Evolutionary conservation across 2,888 invertebrate species (phyloP).

Genomic region (Drosophila pseudotakahashii): DNA sequence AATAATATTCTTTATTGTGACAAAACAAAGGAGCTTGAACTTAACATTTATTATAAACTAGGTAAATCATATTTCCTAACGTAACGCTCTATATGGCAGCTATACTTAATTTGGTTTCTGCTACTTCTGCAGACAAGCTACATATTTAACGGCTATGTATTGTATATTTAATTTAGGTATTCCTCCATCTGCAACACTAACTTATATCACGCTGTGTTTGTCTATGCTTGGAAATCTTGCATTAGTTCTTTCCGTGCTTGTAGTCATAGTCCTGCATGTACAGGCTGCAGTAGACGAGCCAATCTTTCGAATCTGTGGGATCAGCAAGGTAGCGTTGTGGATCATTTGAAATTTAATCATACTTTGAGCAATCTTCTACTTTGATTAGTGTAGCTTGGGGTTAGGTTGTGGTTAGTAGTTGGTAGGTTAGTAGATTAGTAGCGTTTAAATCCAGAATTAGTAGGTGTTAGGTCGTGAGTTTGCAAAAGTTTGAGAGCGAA

Average conservation of each 20-base stretch:
- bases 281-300: slow-evolving; percentile 66
- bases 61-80: slow-evolving; percentile 37
- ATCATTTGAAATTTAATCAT: slow-evolving; percentile 16
- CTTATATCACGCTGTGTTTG: slow-evolving; percentile 64
- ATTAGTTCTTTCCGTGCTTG: slow-evolving; percentile 31
- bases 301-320: slow-evolving; percentile 74
- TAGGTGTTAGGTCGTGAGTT: slow-evolving; percentile 5
- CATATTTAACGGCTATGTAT: background rate
- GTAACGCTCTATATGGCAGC: slow-evolving; percentile 38
- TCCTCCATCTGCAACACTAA: slow-evolving; percentile 50
- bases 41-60: slow-evolving; percentile 16
- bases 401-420: slow-evolving; percentile 17
- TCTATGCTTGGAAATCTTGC: slow-evolving; percentile 14
- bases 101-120: slow-evolving; percentile 29
- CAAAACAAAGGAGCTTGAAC: slow-evolving; percentile 1
- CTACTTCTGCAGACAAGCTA: slow-evolving; percentile 16
- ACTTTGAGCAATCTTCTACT: slow-evolving; percentile 31
- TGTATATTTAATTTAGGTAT: slow-evolving; percentile 48
- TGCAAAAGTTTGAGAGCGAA: slow-evolving; percentile 13
- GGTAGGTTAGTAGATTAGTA: background rate
- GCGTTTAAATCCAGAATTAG: slow-evolving; percentile 9
- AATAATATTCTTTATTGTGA: slow-evolving; percentile 16
- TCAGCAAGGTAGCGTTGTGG: slow-evolving; percentile 34
- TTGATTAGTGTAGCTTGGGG: slow-evolving; percentile 22
- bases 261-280: slow-evolving; percentile 57